Base-by-base conservation (phyloP, 92 coral and sea anemone genomes). In the Bergia sp. region DNA sequence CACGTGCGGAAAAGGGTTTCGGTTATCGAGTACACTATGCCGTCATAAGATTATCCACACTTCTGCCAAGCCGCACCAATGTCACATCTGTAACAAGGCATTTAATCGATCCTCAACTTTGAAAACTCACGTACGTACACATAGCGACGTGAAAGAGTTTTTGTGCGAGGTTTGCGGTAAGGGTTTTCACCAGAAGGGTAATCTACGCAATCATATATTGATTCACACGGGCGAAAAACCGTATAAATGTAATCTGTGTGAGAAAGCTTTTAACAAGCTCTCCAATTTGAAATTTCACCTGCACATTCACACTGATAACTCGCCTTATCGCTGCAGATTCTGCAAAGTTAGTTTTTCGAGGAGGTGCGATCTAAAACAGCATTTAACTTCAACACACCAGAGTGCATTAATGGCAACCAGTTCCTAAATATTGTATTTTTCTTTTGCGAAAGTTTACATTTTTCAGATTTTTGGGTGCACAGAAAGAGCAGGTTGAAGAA, bases 161-260 rank as follows among this genome's bases (percentile, higher is more conserved):
- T 37, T 92, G 81, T 95, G 98, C 37, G 90, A 92, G 39, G 91
- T 92, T 3, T 95, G 98, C 74, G 98, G 96, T 12, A 95, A 95
- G 73, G 98, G 98, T 7, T 95, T 95, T 80, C 98, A 95, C 89
- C 98, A 95, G 75, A 95, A 95, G 69, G 98, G 98, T n/a, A 95
- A 95, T 58, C 79, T 95, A 86, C 90, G 96, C 81, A 95, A 95
- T 87, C 98, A 95, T 81, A 85, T 88, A 61, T 92, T 95, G 4
- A 95, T 95, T 76, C 98, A 95, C 88, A 95, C 98, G 0, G 98
- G 98, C 3, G 98, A 95, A 82, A 95, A 95, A 72, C 98, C 98
- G 0, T 93, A 93, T 77, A 95, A 92, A 87, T 95, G 98, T 57
- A 81, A 85, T 0, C 75, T 95, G 73, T 95, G 98, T 72, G 95